phyloP scores from a whole-genome alignment of 1,140 invertebrate genomes.

The Kradibia gibbosae region DNA sequence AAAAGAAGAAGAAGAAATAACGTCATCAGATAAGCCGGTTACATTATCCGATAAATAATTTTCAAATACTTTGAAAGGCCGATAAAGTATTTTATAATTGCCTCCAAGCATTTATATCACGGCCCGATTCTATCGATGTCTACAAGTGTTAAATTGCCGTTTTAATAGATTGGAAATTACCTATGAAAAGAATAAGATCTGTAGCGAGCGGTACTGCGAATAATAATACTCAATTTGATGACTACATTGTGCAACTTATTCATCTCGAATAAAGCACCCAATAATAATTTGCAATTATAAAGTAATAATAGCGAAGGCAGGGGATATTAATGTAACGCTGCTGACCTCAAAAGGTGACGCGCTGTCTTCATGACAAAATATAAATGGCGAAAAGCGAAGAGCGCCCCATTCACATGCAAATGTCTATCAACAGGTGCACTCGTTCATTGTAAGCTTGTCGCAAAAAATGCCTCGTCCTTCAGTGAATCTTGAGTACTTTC shows the following conservation, averaged over 20 bases:
- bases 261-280: no score
- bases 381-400: slow-evolving; percentile 40
- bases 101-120: not conserved
- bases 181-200: not conserved
- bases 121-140: not conserved
- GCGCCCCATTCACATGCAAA: slow-evolving; percentile 63
- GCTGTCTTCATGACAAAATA: slow-evolving; percentile 8
- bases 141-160: not conserved
- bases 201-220: not conserved
- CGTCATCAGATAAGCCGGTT: not conserved
- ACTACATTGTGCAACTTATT: not conserved
- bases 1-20: not conserved
- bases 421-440: slow-evolving; percentile 62
- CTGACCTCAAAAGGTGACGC: not conserved
- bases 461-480: slow-evolving; percentile 24
- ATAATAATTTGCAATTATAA: not conserved
- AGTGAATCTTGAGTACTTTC: not conserved
- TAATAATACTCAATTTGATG: not conserved
- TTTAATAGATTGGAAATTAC: not conserved
- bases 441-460: slow-evolving; percentile 15
- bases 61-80: not conserved
- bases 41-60: not conserved
- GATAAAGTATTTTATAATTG: slow-evolving; percentile 1
- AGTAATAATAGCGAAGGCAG: not conserved
- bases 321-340: not conserved